Evolutionary conservation across 2,797 vertebrate species (phyloP).

Genomic region (Phoxinus dragarum): DNA sequence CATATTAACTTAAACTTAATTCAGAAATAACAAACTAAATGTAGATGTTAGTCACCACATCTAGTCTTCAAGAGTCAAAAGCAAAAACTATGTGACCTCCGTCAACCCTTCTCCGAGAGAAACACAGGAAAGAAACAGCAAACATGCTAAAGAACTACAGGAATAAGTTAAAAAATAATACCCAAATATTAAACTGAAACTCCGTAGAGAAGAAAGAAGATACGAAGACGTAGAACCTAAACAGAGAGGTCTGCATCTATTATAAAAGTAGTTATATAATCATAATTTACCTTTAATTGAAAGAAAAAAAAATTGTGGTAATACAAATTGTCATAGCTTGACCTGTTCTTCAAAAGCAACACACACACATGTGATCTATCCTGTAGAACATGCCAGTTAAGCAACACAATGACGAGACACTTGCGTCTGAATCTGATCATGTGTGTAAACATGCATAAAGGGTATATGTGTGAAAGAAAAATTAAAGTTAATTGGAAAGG

Average conservation of each 20-base stretch:
- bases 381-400: slow-evolving; percentile 44
- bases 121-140: slow-evolving; percentile 52
- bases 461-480: background rate
- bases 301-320: slow-evolving; percentile 24
- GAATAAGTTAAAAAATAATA: slow-evolving; percentile 50
- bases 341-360: slow-evolving; percentile 47
- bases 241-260: slow-evolving; percentile 46
- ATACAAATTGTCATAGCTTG: slow-evolving; percentile 45
- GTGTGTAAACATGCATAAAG: slow-evolving; percentile 44
- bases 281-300: slow-evolving; percentile 39
- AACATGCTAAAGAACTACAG: slow-evolving; percentile 69
- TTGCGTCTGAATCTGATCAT: slow-evolving; percentile 45
- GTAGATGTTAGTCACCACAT: slow-evolving; percentile 73
- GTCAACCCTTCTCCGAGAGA: slow-evolving; percentile 58
- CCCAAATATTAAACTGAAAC: slow-evolving; percentile 60
- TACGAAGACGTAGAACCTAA: slow-evolving; percentile 27
- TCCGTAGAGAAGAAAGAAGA: slow-evolving; percentile 56
- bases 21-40: slow-evolving; percentile 73
- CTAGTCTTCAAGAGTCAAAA: slow-evolving; percentile 69
- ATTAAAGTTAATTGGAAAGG: background rate
- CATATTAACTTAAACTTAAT: slow-evolving; percentile 71
- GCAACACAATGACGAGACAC: slow-evolving; percentile 54
- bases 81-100: slow-evolving; percentile 61
- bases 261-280: slow-evolving; percentile 54
- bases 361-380: slow-evolving; percentile 54